Evolutionary conservation across 2,797 vertebrate species (phyloP), one percentile per base, ranked within the genome.

Genomic region (Philypnodon macrostomus): DNA sequence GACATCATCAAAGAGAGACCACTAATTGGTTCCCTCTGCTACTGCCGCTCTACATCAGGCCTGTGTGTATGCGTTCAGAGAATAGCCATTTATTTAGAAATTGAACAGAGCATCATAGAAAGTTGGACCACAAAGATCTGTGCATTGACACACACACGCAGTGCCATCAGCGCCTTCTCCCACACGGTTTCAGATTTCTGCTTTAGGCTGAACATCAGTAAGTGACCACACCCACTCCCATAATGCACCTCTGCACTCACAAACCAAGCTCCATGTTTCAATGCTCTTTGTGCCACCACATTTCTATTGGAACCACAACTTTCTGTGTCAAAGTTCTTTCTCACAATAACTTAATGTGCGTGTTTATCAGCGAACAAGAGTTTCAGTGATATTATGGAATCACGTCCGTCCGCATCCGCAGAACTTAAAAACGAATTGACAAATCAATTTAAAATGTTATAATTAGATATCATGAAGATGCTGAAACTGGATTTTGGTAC

Each of bases 1-100:
- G 89, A 90, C 85, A 89, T 90, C 85, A 89, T 90, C 88, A 90
- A 90, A 89, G 88, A 49, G 41, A 73, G 67, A 58, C 78, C 64
- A 79, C 81, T 91, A 91, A 91, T 89, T 87, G 86, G 78, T 89
- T 90, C 88, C 86, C 80, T 84, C 80, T 90, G 90, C 71, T 79
- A 44, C 73, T 56, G 68, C 77, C 42, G 53, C 70, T 67, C 49
- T 45, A 32, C 47, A 49, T 59, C 46, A 16, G 7, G 39, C 31
- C 38, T 24, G 47, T 55, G 27, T 21, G 18, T 53, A 31, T 31
- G 38, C 12, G 18, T 17, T 55, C 38, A 29, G 26, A 26, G 39
- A 42, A 42, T 6, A 44, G 26, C 21, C 11, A 8, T 30, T 18
- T 10, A 24, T 29, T 29, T 42, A 29, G 11, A 7, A 44, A 44